Percentiles rank a stretch among this genome's conserved stretches.
phyloP scores from a whole-genome alignment of 2,797 vertebrate genomes.

The Cynodonichthys magdalenae region DNA sequence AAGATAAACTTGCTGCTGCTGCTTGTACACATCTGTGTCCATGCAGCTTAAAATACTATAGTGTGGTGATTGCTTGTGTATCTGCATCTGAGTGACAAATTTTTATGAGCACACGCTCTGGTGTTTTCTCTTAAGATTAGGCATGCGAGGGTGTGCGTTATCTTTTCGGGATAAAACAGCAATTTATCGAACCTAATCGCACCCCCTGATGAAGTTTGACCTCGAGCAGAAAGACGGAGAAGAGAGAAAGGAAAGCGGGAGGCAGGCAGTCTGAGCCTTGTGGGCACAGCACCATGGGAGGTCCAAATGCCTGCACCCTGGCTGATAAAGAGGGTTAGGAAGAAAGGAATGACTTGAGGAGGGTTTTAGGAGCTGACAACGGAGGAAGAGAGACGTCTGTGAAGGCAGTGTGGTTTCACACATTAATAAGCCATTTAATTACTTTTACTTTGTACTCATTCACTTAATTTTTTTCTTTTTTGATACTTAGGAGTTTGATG shows the following conservation, averaged over 20 bases:
- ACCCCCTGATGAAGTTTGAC: constrained; percentile 59
- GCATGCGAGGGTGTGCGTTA: not conserved
- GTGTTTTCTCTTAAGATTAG: constrained; percentile 31
- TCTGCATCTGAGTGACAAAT: constrained; percentile 28
- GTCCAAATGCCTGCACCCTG: constrained; percentile 64
- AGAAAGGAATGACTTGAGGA: constrained; percentile 39
- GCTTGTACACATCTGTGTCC: constrained; percentile 2
- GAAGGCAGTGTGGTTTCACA: constrained; percentile 11
- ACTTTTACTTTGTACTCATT: not conserved
- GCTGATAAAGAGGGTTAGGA: constrained; percentile 69
- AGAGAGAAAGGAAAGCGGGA: constrained; percentile 49
- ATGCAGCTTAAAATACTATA: constrained; percentile 25
- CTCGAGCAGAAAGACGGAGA: constrained; percentile 65
- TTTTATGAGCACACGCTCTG: constrained; percentile 12
- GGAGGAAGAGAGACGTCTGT: constrained; percentile 8
- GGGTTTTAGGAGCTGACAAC: constrained; percentile 16
- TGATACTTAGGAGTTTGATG: not conserved
- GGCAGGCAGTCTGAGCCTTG: constrained; percentile 52
- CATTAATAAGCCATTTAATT: constrained; percentile 3
- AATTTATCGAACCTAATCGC: constrained; percentile 55
- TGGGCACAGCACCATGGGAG: constrained; percentile 61
- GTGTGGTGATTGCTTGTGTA: constrained; percentile 10
- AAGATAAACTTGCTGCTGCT: constrained; percentile 8
- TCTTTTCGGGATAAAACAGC: constrained; percentile 48
- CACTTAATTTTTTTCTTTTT: not conserved